These are phyloP conservation scores for Lepidurus packardi DNA, from an alignment of 1,140 invertebrate species.

Conservation along the genomic window DNA sequence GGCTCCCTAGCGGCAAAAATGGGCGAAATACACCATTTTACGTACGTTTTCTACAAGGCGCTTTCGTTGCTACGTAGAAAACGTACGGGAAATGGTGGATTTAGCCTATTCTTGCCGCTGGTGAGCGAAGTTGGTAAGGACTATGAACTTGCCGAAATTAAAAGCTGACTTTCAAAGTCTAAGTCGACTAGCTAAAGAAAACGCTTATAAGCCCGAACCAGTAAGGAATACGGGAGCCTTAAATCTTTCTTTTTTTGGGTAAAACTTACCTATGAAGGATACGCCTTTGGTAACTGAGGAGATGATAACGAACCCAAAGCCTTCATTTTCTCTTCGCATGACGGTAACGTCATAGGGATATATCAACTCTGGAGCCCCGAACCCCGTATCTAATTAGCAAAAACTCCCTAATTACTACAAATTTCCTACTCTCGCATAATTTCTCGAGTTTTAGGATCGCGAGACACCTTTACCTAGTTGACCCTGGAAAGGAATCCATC, in stretches of 20 bases:
- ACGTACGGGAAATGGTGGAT: no score
- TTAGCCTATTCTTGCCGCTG: no score
- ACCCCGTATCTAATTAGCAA: conserved; percentile 29
- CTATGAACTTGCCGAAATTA: no score
- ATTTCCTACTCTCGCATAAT: background rate
- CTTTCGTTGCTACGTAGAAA: no score
- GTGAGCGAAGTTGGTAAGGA: no score
- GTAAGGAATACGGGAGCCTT: conserved; percentile 34
- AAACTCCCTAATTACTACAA: background rate
- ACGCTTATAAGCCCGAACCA: background rate
- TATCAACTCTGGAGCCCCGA: conserved; percentile 46
- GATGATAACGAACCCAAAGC: conserved; percentile 98
- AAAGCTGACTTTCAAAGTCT: no score
- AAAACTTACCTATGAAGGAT: conserved; percentile 79
- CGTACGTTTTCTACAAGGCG: no score
- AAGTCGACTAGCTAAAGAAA: no score
- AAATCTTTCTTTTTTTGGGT: background rate
- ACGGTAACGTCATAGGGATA: conserved; percentile 78
- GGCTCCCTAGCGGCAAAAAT: no score
- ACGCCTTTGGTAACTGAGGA: conserved; percentile 90
- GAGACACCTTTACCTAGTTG: background rate
- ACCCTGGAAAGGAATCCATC: conserved; percentile 48
- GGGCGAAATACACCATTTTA: no score
- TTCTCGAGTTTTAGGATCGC: background rate
- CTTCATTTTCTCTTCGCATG: conserved; percentile 83